These are phyloP conservation scores for Glareola pratincola DNA, from an alignment of 2,113 vertebrate genomes.

Conservation along the genomic window DNA sequence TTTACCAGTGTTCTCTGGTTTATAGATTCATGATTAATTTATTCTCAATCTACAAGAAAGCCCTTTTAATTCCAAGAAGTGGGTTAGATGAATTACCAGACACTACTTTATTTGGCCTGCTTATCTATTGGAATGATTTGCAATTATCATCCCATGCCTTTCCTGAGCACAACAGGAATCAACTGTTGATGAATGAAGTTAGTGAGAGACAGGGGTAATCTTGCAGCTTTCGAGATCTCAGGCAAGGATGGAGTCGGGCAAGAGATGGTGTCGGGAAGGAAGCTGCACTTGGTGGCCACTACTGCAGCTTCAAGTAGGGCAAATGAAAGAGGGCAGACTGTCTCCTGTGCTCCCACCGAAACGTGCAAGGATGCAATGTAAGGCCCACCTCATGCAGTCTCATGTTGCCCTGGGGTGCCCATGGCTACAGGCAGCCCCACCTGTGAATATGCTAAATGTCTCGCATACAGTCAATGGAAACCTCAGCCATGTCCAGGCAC, in stretches of 20 bases:
- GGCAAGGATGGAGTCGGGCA: not conserved
- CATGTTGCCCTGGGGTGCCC: not conserved
- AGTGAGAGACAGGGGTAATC: not conserved
- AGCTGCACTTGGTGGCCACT: not conserved
- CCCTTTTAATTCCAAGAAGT: slow-evolving; percentile 59
- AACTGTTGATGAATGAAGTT: not conserved
- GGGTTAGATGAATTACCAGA: slow-evolving; percentile 46
- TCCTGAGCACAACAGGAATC: not conserved
- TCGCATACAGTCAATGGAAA: fast-evolving
- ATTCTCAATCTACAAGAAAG: slow-evolving; percentile 58
- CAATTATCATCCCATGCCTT: not conserved
- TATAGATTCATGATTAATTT: slow-evolving; percentile 65
- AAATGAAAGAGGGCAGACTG: not conserved
- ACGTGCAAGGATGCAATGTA: not conserved
- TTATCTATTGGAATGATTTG: slow-evolving; percentile 31
- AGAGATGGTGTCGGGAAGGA: not conserved
- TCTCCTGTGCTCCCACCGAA: not conserved
- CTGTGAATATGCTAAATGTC: not conserved
- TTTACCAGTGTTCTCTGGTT: slow-evolving; percentile 51
- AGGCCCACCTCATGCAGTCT: fast-evolving
- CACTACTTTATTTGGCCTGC: slow-evolving; percentile 14
- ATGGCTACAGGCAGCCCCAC: not conserved
- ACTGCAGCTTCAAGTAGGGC: not conserved
- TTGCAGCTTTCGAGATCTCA: not conserved
- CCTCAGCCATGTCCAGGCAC: not conserved